Base-by-base conservation (phyloP, 1,140 invertebrate genomes). In the Heliconius nattereri region DNA sequence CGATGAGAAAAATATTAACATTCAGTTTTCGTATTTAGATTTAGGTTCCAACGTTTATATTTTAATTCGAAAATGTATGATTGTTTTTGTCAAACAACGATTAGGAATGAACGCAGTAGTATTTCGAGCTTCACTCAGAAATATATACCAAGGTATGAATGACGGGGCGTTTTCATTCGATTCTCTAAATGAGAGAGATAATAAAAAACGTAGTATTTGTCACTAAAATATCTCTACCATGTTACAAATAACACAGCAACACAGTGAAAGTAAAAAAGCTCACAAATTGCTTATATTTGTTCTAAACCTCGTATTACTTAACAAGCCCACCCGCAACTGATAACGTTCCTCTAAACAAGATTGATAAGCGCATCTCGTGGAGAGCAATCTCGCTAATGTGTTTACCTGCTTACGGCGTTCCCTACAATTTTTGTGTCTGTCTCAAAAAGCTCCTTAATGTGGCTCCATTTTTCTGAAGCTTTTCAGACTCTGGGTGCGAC, bases 371-470 rank as follows among this genome's bases (percentile, higher is more conserved):
- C 71, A 57, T 78, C 78, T 75, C 76, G 35, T 26, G 7, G 72
- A 54, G 71, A 74, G 85, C 83, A 91, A 91, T 91, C 85, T 84
- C 80, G 72, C 86, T 92, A 91, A 92, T 92, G 90, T 91, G 89
- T 92, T 92, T 92, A 90, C 90, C 87, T 87, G 86, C 86, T 89
- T 84, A 66, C 26, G 20, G 3, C 3, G 11, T 26, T 71, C 80
- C 81, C 78, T 75, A 29, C 76, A 75, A 85, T 79, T 85, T 86
- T 84, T 83, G 78, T 77, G 79, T 78, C 81, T 85, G 84, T 85
- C 85, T 79, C 81, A 83, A 86, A 87, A 85, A 86, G 86, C 79
- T 85, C 85, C 84, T 80, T 88, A 86, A 89, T 87, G 85, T 54
- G 78, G 71, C 49, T 32, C 85, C 82, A 90, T 90, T 89, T 87